Percentiles rank a stretch among this genome's conserved stretches.
These are phyloP conservation scores for Drosophila nasuta DNA, from an alignment of 1,140 invertebrate genomes.

Conservation along the genomic window DNA sequence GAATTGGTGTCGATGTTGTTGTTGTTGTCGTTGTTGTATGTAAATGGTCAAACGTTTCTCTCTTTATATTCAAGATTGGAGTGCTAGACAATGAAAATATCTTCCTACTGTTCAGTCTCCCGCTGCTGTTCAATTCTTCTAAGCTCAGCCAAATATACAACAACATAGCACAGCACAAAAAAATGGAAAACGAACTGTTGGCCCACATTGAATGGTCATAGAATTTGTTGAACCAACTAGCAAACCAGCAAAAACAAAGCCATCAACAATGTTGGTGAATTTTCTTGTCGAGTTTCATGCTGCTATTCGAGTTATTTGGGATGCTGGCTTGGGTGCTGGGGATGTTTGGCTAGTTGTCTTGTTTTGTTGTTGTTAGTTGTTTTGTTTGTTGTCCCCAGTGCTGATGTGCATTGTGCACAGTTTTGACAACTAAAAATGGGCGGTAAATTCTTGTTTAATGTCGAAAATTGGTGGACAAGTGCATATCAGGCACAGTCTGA, in stretches of 20 bases:
- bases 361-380: constrained; percentile 12
- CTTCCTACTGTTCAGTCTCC: constrained; percentile 50
- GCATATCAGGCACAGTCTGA: constrained; percentile 18
- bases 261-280: constrained; percentile 48
- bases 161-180: not conserved
- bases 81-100: constrained; percentile 50
- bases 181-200: constrained; percentile 25
- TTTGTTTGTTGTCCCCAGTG: constrained; percentile 4
- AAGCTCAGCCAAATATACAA: constrained; percentile 14
- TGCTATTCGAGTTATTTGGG: constrained; percentile 4
- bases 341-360: not conserved
- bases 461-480: constrained; percentile 37
- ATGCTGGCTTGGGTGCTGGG: constrained; percentile 2
- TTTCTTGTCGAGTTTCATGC: constrained; percentile 26
- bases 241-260: constrained; percentile 33
- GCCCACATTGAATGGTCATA: constrained; percentile 49
- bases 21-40: constrained; percentile 45
- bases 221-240: constrained; percentile 37
- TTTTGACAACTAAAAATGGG: constrained; percentile 45
- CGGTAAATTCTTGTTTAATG: constrained; percentile 27
- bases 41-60: constrained; percentile 54
- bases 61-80: constrained; percentile 38
- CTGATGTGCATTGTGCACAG: constrained; percentile 45
- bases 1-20: constrained; percentile 45
- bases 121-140: constrained; percentile 49